Evolutionary conservation across 2,113 vertebrate species (phyloP).

Genomic region (Saguinus imperator): DNA sequence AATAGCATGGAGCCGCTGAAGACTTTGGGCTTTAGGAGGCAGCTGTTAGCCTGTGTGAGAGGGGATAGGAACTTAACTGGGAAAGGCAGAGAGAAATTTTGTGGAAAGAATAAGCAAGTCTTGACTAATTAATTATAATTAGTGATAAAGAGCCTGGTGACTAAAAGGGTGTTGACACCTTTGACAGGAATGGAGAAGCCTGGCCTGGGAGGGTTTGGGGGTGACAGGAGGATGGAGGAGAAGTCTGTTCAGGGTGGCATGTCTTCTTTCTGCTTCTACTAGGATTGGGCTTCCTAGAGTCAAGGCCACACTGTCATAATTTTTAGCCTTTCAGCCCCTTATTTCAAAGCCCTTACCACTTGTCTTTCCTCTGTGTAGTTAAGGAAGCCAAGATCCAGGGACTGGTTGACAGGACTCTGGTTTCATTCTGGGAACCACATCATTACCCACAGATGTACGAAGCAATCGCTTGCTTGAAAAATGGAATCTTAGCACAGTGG

Average conservation of each 20-base stretch:
- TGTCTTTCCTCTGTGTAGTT: conserved; percentile 37
- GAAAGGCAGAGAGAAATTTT: conserved; percentile 2
- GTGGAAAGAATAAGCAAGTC: background rate
- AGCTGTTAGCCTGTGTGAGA: background rate
- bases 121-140: conserved; percentile 19
- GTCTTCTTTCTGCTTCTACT: background rate
- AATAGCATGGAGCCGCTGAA: background rate
- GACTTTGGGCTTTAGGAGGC: background rate
- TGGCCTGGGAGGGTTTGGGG: background rate
- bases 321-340: conserved; percentile 22
- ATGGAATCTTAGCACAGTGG: conserved; percentile 34
- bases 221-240: background rate
- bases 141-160: background rate
- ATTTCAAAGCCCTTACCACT: conserved; percentile 35
- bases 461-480: conserved; percentile 20
- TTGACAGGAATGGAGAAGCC: conserved; percentile 37
- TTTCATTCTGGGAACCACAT: conserved; percentile 27
- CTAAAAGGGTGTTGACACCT: background rate
- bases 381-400: conserved; percentile 21
- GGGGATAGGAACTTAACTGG: background rate
- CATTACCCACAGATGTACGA: conserved; percentile 15
- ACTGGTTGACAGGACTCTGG: background rate
- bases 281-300: background rate
- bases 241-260: background rate
- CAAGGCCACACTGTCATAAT: background rate